Evolutionary conservation across 2,888 invertebrate genomes (phyloP).

Genomic region (Apodemia duryi): DNA sequence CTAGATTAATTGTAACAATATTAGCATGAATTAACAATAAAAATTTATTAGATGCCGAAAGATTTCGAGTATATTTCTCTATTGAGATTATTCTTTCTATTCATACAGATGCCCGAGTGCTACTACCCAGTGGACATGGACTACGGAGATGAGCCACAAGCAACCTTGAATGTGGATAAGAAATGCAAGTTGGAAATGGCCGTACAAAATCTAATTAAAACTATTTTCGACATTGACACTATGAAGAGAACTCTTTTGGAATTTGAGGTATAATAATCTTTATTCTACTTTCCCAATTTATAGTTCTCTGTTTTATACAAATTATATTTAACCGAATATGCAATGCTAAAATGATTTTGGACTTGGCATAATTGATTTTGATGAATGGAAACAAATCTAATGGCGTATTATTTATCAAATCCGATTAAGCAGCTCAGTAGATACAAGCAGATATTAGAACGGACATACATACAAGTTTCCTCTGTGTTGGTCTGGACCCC

Average conservation of each 20-base stretch:
- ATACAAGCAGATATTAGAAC: too few species aligned
- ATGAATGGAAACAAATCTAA: too few species aligned
- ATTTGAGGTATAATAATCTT: constrained; percentile 84
- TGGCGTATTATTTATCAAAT: too few species aligned
- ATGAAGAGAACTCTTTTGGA: constrained; percentile 97
- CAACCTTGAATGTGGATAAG: constrained; percentile 65
- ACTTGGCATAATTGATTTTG: too few species aligned
- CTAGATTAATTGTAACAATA: too few species aligned
- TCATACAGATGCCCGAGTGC: constrained; percentile 79
- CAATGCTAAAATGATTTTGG: too few species aligned
- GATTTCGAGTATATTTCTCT: not conserved
- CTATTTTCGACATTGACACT: constrained; percentile 93
- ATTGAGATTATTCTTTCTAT: not conserved
- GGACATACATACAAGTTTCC: too few species aligned
- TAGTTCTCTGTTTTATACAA: too few species aligned
- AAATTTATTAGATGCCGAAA: not conserved
- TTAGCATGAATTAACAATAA: not conserved
- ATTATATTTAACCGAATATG: too few species aligned
- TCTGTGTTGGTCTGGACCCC: too few species aligned
- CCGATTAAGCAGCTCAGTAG: too few species aligned
- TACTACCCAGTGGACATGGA: constrained; percentile 95
- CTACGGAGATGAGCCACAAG: constrained; percentile 82
- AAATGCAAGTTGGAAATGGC: constrained; percentile 84
- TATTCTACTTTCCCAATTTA: too few species aligned
- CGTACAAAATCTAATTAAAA: constrained; percentile 89